Base-by-base conservation (phyloP, 2,113 vertebrate genomes). In the Dendropsophus ebraccatus region DNA sequence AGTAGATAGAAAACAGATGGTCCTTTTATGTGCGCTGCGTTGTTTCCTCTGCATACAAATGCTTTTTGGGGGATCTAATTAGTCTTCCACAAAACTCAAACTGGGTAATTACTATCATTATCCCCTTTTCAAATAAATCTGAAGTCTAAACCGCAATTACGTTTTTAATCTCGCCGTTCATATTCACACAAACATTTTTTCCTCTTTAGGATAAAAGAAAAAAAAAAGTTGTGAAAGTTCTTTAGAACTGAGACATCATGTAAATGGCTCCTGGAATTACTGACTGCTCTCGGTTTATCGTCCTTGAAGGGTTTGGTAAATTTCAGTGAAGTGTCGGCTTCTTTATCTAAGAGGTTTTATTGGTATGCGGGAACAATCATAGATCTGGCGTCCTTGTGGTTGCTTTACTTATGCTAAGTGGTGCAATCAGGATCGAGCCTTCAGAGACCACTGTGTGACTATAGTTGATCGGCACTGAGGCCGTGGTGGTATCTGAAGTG, bases 41-140 rank as follows among this genome's bases (percentile, higher is more conserved):
- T 91, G 93, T 92, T 93, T 91, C 91, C 92, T 89, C 90, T 91
- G 93, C 92, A 95, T 94, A 95, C 93, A 94, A 95, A 95, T 95
- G 93, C 93, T 94, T 95, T 93, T 94, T 94, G 92, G 88, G 94
- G 94, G 94, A 95, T 94, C 94, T 94, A 95, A 95, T 95, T 95
- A 95, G 94, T 91, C 94, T 94, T 93, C 93, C 92, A 94, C 92
- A 93, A 94, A 94, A 95, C 95, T 95, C 93, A 95, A 95, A 95
- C 94, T 95, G 94, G 93, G 93, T 95, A 95, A 95, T 95, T 94
- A 95, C 95, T 95, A 95, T 95, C 93, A 95, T 95, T 95, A 95
- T 94, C 92, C 90, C 91, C 94, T 94, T 94, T 95, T 94, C 94
- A 95, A 95, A 95, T 95, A 95, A 95, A 94, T 94, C 93, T 94